phyloP scores from a whole-genome alignment of 2,888 invertebrate genomes.

The Adelphocoris suturalis region DNA sequence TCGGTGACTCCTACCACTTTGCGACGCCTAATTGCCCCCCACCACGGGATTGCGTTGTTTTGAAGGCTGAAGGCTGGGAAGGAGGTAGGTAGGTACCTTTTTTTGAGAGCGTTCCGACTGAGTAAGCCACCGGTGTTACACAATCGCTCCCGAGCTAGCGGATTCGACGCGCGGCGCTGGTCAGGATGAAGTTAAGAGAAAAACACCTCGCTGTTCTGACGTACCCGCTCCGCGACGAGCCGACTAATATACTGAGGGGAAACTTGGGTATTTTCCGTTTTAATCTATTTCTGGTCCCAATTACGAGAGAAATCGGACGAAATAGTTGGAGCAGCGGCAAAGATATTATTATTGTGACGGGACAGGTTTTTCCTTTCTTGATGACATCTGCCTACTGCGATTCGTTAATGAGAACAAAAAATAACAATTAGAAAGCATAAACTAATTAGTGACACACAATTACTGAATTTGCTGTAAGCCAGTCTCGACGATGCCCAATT shows the following conservation, averaged over 20 bases:
- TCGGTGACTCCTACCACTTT: constrained; percentile 41
- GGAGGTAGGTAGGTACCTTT: background rate
- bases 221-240: background rate
- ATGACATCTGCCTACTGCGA: no score
- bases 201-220: background rate
- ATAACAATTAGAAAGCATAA: no score
- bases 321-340: background rate
- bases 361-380: no score
- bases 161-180: background rate
- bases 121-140: constrained; percentile 58
- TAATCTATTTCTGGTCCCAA: background rate
- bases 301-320: background rate
- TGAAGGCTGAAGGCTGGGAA: background rate
- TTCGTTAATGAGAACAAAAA: no score
- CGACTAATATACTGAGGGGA: background rate
- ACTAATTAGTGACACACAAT: no score
- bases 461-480: no score
- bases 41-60: constrained; percentile 40
- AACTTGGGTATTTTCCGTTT: background rate
- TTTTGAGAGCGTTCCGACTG: constrained; percentile 53
- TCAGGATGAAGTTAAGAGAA: background rate
- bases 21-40: constrained; percentile 62
- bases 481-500: no score
- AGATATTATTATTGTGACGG: no score
- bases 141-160: constrained; percentile 38